These are phyloP conservation scores for Drosophila macrospina DNA, from an alignment of 2,888 invertebrate genomes.

Conservation along the genomic window DNA sequence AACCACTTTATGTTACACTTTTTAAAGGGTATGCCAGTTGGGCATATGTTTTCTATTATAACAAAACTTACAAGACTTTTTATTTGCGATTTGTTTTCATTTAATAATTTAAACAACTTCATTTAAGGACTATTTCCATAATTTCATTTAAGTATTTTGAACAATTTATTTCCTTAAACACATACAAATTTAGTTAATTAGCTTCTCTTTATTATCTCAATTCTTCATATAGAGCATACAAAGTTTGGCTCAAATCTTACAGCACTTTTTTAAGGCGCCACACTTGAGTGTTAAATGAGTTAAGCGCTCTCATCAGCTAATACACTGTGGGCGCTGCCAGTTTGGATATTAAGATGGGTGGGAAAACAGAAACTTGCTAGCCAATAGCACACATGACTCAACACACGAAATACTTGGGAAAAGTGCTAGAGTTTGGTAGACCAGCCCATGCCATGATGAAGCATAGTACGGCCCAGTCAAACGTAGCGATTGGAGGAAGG, in stretches of 20 bases:
- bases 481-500: not conserved
- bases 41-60: no score
- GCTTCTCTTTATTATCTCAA: not conserved
- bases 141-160: no score
- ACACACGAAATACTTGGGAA: slow-evolving; percentile 67
- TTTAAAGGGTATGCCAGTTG: not conserved
- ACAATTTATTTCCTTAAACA: no score
- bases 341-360: slow-evolving; percentile 65
- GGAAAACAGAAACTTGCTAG: slow-evolving; percentile 56
- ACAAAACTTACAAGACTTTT: no score
- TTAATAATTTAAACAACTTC: no score
- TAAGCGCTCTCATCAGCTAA: slow-evolving; percentile 56
- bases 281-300: slow-evolving; percentile 54
- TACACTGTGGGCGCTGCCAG: slow-evolving; percentile 63
- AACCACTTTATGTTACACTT: slow-evolving; percentile 7
- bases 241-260: not conserved
- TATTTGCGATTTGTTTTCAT: no score
- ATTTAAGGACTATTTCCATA: no score
- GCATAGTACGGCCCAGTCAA: not conserved
- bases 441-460: slow-evolving; percentile 7
- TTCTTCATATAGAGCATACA: slow-evolving; percentile 5
- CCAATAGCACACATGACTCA: slow-evolving; percentile 76
- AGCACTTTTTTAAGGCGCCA: slow-evolving; percentile 1
- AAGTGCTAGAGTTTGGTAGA: slow-evolving; percentile 30
- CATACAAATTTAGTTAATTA: no score